Evolutionary conservation across 2,113 vertebrate species (phyloP).

Genomic region (Oreochromis tanganicae): DNA sequence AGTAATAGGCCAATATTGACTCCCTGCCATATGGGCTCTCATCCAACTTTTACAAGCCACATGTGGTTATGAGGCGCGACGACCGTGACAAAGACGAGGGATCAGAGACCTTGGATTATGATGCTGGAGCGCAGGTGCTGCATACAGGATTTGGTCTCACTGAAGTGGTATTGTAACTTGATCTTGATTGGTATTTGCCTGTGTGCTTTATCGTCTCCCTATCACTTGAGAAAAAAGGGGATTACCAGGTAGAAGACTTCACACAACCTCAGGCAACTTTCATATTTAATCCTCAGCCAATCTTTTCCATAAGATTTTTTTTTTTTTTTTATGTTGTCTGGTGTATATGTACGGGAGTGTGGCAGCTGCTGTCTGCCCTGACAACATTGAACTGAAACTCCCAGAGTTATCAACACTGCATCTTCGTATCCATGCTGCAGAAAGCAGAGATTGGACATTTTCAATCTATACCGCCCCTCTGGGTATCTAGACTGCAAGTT

Average conservation of each 20-base stretch:
- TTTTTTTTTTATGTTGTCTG: not conserved
- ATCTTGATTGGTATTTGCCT: not conserved
- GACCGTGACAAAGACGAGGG: not conserved
- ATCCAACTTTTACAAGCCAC: conserved; percentile 26
- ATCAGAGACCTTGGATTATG: conserved; percentile 12
- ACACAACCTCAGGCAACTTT: not conserved
- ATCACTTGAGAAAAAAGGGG: conserved; percentile 1
- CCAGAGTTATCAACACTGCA: conserved; percentile 26
- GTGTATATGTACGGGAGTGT: not conserved
- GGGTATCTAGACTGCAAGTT: conserved; percentile 48
- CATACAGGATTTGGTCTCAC: not conserved
- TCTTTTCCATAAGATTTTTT: not conserved
- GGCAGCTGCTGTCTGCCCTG: conserved; percentile 27
- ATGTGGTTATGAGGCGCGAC: not conserved
- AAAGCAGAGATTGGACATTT: conserved; percentile 59
- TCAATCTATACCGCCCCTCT: conserved; percentile 46
- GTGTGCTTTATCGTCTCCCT: not conserved
- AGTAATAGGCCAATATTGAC: not conserved
- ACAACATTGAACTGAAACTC: conserved; percentile 18
- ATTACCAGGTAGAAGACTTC: not conserved
- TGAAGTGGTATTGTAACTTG: conserved; percentile 1
- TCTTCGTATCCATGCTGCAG: conserved; percentile 13
- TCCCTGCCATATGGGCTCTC: conserved; percentile 8
- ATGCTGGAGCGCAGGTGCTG: conserved; percentile 21
- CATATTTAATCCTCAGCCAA: not conserved